These are phyloP conservation scores for Mungos mungo DNA, from an alignment of 2,113 vertebrate species.

Conservation along the genomic window DNA sequence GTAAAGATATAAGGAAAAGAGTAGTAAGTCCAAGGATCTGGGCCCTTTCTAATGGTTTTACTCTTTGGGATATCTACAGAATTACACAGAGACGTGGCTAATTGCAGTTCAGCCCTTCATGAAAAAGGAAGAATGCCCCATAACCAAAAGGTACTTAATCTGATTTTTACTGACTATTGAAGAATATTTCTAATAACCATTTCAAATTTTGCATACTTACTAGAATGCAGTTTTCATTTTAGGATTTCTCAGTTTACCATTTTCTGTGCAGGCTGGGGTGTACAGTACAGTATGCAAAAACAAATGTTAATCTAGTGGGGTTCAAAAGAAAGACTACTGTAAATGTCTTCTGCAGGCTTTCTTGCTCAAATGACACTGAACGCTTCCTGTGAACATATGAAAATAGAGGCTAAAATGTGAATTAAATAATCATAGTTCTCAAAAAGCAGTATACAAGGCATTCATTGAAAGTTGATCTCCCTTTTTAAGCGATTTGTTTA, in stretches of 20 bases:
- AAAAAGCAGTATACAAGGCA: not conserved
- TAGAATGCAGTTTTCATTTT: not conserved
- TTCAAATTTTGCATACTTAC: not conserved
- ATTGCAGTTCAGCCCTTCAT: not conserved
- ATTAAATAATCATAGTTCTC: not conserved
- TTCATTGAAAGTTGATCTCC: not conserved
- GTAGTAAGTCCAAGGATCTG: not conserved
- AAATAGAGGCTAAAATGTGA: not conserved
- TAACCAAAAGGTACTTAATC: constrained; percentile 31
- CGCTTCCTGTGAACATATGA: not conserved
- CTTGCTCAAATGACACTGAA: not conserved
- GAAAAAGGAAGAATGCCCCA: not conserved
- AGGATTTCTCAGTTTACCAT: not conserved
- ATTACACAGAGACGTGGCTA: not conserved
- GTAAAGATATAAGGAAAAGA: not conserved
- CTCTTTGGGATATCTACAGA: not conserved
- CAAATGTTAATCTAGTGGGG: not conserved
- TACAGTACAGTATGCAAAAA: not conserved
- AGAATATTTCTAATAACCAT: not conserved
- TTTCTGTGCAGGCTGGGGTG: not conserved
- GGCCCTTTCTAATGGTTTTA: not conserved
- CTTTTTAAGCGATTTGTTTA: not conserved
- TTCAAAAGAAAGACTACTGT: not conserved
- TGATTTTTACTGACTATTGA: constrained; percentile 35
- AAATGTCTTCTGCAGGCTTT: not conserved